Conservation (phyloP, 1,140 invertebrate genomes). For the Scaptomyza hsui region DNA sequence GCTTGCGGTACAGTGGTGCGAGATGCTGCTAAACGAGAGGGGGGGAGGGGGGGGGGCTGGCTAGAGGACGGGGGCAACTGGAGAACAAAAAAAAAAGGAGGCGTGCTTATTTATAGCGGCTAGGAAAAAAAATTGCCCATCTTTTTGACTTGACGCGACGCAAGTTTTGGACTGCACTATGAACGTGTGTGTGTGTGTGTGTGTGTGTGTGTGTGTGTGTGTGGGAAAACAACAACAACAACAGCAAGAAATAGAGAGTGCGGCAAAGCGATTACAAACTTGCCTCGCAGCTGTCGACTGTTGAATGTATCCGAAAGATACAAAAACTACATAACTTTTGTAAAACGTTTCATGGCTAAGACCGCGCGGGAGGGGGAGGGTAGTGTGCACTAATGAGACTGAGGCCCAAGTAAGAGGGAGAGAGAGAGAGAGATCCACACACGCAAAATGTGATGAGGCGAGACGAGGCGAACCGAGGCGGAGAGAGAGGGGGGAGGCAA, state of each 20-base stretch:
- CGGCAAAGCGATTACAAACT: conserved; percentile 47
- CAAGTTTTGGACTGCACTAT: conserved; percentile 18
- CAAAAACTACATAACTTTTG: conserved; percentile 39
- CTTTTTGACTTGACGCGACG: conserved; percentile 25
- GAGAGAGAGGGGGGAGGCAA: background rate
- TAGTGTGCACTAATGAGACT: conserved; percentile 50
- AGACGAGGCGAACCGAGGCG: background rate
- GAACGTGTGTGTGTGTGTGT: conserved; percentile 14
- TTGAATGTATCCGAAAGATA: conserved; percentile 48
- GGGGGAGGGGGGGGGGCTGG: conserved; percentile 5
- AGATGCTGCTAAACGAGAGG: background rate
- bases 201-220: conserved; percentile 28
- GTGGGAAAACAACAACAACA: conserved; percentile 67
- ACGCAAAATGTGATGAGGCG: conserved; percentile 43
- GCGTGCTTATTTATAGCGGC: conserved; percentile 62
- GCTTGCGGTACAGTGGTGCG: background rate
- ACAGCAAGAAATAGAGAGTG: conserved; percentile 23
- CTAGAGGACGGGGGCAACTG: background rate
- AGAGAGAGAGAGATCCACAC: conserved; percentile 30
- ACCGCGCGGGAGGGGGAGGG: background rate
- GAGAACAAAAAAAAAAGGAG: conserved; percentile 31
- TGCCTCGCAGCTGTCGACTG: conserved; percentile 57
- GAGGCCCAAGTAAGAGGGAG: conserved; percentile 17
- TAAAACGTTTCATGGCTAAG: conserved; percentile 8
- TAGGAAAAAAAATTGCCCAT: conserved; percentile 65